Base-by-base conservation (phyloP, 2,888 invertebrate species). In the Sceliomorpha sp. region DNA sequence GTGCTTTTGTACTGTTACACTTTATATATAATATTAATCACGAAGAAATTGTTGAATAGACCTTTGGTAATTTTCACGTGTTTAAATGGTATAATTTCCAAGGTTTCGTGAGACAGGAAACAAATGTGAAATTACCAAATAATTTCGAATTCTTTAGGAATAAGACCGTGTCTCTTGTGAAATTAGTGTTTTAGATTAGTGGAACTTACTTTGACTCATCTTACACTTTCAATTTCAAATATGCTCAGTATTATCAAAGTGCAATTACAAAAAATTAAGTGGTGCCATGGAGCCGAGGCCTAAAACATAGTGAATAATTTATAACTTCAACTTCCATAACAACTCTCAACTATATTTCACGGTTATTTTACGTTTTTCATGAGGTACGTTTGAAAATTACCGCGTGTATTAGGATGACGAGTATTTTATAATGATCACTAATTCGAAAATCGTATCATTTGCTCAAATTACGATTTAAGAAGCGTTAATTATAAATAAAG, bases 1-100 rank as follows among this genome's bases (percentile, higher is more conserved):
- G 48, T 55, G 53, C 59, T 68, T 68, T 68, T 56, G 50, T 60
- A 68, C 56, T 27, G 20, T 68, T 68, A 68, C 67, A 42, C 44
- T 68, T 68, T 60, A 60, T 68, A 68, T 40, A 13, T 48, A 48
- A 42, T 51, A 36, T 17, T 51, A 53, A 42, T 24, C 8, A 34
- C 15, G 12, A 26, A 36, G 45, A 60, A 56, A 68, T 48, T 37
- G 2, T 55, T 48, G 40, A 55, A 10, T 42, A 10, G 32, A 48
- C 29, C 40, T 9, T 17, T 17, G 5, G n/a, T 9, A 12, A 32
- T 31, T 20, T n/a, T 20, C 31, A 51, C 27, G 14, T 32, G 8
- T 34, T 39, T 37, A 26, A 13, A 12, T 14, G 17, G 17, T 17
- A 10, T 31, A 12, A 31, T 39, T 58, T 31, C 24, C 26, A 48